Conservation (phyloP, 1,140 invertebrate genomes). For the Drosophila malerkotliana region DNA sequence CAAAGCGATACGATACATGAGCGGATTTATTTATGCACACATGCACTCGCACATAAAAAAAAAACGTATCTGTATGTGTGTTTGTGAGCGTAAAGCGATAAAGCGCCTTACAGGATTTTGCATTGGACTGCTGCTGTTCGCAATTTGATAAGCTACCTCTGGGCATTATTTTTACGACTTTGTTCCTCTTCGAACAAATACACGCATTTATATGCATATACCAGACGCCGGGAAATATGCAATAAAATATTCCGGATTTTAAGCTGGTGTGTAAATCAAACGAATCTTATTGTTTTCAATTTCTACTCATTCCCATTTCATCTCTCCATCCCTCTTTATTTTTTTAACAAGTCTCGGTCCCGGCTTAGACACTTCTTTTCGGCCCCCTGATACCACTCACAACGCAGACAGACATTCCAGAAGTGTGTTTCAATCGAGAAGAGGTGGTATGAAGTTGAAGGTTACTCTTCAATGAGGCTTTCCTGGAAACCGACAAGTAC, state of each 20-base stretch:
- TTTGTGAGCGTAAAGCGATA: slow-evolving; percentile 67
- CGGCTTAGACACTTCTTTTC: slow-evolving; percentile 8
- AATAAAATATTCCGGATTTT: slow-evolving; percentile 76
- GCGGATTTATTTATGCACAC: slow-evolving; percentile 75
- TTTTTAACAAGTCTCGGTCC: background rate
- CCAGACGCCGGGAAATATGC: slow-evolving; percentile 65
- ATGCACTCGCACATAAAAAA: slow-evolving; percentile 3
- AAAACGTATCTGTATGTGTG: slow-evolving; percentile 24
- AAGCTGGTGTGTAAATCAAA: slow-evolving; percentile 79
- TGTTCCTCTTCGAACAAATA: slow-evolving; percentile 34
- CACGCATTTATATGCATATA: slow-evolving; percentile 20
- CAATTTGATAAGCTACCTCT: slow-evolving; percentile 78
- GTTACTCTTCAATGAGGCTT: background rate
- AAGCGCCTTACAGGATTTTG: slow-evolving; percentile 80
- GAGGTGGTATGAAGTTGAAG: slow-evolving; percentile 3
- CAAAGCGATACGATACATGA: slow-evolving; percentile 64
- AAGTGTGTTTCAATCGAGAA: slow-evolving; percentile 3
- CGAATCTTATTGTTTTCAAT: slow-evolving; percentile 78
- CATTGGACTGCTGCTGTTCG: slow-evolving; percentile 73
- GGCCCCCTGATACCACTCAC: slow-evolving; percentile 16
- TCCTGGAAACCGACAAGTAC: slow-evolving; percentile 6
- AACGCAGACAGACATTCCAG: slow-evolving; percentile 2
- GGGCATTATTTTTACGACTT: slow-evolving; percentile 79
- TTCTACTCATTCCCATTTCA: slow-evolving; percentile 23
- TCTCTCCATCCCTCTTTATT: background rate